These are phyloP conservation scores for Cantharis flavilabris DNA, from an alignment of 2,888 invertebrate species.

Conservation along the genomic window DNA sequence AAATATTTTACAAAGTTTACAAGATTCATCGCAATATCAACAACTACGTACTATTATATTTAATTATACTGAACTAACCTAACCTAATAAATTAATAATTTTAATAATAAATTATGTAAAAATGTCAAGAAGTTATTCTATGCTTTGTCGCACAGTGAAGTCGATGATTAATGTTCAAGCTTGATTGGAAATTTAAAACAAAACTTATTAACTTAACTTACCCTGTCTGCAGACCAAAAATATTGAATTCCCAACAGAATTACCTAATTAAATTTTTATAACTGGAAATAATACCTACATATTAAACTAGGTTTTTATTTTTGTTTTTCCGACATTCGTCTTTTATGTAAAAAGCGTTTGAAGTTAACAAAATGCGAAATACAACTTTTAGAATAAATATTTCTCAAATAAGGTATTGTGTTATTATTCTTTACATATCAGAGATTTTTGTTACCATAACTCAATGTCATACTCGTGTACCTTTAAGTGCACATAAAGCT, in stretches of 20 bases:
- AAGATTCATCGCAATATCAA: no score
- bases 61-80: no score
- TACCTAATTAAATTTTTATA: not conserved
- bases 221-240: not conserved
- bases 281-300: not conserved
- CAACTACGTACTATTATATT: no score
- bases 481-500: not conserved
- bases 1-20: no score
- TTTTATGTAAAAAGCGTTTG: not conserved
- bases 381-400: not conserved
- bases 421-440: not conserved
- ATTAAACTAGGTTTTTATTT: not conserved
- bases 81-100: no score
- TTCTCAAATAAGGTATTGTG: not conserved
- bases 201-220: not conserved
- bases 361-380: not conserved
- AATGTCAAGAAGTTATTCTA: not conserved
- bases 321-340: not conserved
- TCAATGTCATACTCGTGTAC: not conserved
- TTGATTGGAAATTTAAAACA: not conserved
- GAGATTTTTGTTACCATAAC: not conserved
- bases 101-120: no score
- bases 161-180: not conserved
- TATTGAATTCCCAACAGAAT: not conserved
- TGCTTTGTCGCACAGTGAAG: not conserved